Percentiles rank a stretch among this genome's conserved stretches.
These are phyloP conservation scores for Melanocharis versteri DNA, from an alignment of 2,113 vertebrate species.

Conservation along the genomic window DNA sequence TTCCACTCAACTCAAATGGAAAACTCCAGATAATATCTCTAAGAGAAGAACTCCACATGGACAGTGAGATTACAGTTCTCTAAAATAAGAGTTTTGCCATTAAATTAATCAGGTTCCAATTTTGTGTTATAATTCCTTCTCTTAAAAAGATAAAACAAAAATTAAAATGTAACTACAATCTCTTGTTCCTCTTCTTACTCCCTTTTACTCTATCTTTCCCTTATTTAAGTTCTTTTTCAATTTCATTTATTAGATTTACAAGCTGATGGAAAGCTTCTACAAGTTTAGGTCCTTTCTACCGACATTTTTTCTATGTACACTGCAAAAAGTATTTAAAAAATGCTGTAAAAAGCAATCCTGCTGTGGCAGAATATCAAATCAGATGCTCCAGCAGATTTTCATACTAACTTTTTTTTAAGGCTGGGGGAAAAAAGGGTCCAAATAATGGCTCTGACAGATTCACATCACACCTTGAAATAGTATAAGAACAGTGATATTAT, in stretches of 20 bases:
- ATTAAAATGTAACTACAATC: not conserved
- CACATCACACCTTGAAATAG: not conserved
- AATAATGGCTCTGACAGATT: not conserved
- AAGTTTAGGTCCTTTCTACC: not conserved
- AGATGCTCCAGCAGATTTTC: not conserved
- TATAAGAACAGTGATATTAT: not conserved
- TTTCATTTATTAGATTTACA: not conserved
- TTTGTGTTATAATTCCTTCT: not conserved
- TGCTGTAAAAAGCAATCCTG: not conserved
- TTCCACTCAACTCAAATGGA: not conserved
- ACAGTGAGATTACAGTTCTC: not conserved
- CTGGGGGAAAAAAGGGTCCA: rapidly evolving
- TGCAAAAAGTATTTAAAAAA: not conserved
- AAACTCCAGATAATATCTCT: not conserved
- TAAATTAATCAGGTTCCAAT: not conserved
- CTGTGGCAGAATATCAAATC: not conserved
- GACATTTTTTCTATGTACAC: not conserved
- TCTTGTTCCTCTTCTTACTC: not conserved
- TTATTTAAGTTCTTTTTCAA: not conserved
- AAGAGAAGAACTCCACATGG: not conserved
- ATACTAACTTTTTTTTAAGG: not conserved
- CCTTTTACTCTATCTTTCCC: not conserved
- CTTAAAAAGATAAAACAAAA: not conserved
- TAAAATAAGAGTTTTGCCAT: not conserved
- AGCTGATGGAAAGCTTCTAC: not conserved